A percentile compares a stretch with the other conserved stretches of the same genome.
phyloP scores from a whole-genome alignment of 2,797 vertebrate species.

The Lacerta bilineata region DNA sequence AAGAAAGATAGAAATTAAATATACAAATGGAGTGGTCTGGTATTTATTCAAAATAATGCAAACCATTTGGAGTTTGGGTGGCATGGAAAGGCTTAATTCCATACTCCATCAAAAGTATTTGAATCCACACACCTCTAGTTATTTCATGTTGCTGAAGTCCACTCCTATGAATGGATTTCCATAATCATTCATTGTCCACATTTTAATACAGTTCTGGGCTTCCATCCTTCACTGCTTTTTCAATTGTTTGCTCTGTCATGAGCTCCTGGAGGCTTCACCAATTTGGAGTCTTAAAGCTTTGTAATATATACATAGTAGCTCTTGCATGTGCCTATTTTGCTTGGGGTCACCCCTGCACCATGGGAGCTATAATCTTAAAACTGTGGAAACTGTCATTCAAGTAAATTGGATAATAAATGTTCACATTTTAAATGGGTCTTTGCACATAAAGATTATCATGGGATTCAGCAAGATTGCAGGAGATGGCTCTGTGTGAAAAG shows the following conservation, averaged over 20 bases:
- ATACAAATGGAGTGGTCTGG: neutral
- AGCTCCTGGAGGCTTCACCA: neutral
- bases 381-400: constrained; percentile 3
- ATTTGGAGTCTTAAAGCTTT: neutral
- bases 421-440: constrained; percentile 1
- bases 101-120: neutral
- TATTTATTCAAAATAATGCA: neutral
- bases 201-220: neutral
- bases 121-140: neutral
- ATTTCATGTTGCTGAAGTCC: neutral
- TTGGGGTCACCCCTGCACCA: neutral
- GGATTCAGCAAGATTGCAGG: neutral
- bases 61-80: neutral
- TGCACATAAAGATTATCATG: neutral
- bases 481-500: neutral
- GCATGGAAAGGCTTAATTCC: neutral
- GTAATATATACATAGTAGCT: neutral
- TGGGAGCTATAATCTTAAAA: neutral
- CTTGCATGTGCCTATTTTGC: neutral
- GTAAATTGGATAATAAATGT: constrained; percentile 6
- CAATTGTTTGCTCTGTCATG: neutral
- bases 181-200: neutral
- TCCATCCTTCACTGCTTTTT: neutral
- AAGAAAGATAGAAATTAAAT: neutral
- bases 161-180: neutral